Percentiles rank a stretch among this genome's conserved stretches.
Evolutionary conservation across 2,113 vertebrate genomes (phyloP).

Genomic region (Lycaon pictus): DNA sequence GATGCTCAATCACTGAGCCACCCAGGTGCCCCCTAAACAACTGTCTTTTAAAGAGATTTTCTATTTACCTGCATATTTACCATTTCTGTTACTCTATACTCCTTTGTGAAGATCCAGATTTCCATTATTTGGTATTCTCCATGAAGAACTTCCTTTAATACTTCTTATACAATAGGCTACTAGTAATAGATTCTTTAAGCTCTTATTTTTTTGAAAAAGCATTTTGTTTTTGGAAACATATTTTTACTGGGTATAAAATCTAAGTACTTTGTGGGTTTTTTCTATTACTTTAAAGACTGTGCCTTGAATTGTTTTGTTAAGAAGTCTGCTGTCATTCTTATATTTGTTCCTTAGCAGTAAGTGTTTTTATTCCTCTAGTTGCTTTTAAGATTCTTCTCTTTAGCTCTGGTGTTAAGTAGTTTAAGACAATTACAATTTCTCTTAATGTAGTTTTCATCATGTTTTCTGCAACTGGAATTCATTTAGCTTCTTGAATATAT

Average conservation of each 20-base stretch:
- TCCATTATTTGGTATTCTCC: not conserved
- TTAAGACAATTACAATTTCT: not conserved
- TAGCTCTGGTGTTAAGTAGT: not conserved
- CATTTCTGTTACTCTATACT: not conserved
- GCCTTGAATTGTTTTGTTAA: constrained; percentile 12
- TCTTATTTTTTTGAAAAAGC: not conserved
- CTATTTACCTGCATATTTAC: not conserved
- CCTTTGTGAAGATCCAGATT: not conserved
- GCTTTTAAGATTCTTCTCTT: constrained; percentile 16
- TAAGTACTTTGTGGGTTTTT: not conserved
- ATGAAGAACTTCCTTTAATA: not conserved
- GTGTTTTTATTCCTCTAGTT: not conserved
- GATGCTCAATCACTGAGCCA: too few species aligned
- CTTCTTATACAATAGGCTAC: not conserved
- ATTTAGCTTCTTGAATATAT: not conserved
- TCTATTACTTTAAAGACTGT: not conserved
- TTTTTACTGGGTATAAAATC: not conserved
- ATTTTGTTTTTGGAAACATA: not conserved
- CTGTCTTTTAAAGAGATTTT: not conserved
- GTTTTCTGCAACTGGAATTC: not conserved
- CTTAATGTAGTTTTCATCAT: not conserved
- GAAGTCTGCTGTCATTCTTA: not conserved
- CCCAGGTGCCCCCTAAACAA: too few species aligned
- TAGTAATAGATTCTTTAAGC: not conserved
- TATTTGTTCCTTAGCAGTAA: not conserved